Percentiles rank a stretch among this genome's conserved stretches.
phyloP scores from a whole-genome alignment of 2,797 vertebrate species.

The Notolabrus celidotus region DNA sequence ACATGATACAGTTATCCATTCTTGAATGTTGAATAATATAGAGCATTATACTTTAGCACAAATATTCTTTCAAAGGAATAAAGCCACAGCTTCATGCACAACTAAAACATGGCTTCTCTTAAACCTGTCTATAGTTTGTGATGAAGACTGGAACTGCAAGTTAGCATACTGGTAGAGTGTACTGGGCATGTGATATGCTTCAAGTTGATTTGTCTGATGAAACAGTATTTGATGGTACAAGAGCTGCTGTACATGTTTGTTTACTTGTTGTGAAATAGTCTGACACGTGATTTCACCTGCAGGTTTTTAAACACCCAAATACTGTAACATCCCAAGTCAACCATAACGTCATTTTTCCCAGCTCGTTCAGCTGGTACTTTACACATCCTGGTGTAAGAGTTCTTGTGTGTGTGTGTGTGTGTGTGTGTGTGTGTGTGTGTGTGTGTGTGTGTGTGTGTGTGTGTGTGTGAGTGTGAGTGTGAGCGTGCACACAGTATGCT shows the following conservation, averaged over 20 bases:
- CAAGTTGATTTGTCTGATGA: not conserved
- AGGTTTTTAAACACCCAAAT: conserved; percentile 5
- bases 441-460: conserved; percentile 52
- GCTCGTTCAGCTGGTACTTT: conserved; percentile 10
- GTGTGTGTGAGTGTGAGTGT: conserved; percentile 52
- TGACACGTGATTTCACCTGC: not conserved
- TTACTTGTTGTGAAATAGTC: not conserved
- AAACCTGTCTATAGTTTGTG: not conserved
- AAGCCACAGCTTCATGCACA: not conserved
- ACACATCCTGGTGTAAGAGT: conserved; percentile 24
- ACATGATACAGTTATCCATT: no score
- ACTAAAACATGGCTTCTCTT: conserved; percentile 8
- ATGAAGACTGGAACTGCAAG: not conserved
- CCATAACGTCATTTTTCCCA: not conserved
- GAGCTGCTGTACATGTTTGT: conserved; percentile 3
- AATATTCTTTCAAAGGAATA: not conserved
- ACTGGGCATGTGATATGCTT: not conserved
- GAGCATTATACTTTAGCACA: no score
- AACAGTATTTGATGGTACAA: not conserved
- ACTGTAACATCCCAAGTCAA: not conserved
- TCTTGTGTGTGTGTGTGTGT: conserved; percentile 46
- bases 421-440: conserved; percentile 52
- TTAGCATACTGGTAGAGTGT: no score
- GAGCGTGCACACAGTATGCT: conserved; percentile 65
- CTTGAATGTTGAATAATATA: not conserved